phyloP scores from a whole-genome alignment of 2,113 vertebrate species.

The Tachuris rubrigastra region DNA sequence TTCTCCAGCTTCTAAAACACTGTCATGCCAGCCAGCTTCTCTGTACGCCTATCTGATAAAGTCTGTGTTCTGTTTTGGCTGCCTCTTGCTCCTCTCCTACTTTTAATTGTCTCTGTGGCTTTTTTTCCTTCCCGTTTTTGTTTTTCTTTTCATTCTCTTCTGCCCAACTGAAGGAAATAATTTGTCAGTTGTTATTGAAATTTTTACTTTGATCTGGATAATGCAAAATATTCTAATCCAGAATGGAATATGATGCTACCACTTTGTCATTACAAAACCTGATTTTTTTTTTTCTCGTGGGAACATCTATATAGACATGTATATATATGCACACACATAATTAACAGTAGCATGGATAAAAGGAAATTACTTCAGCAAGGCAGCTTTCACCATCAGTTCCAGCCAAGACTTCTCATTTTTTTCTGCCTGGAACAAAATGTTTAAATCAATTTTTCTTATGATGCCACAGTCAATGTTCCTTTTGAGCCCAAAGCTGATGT shows the following conservation, averaged over 20 bases:
- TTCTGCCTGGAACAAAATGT: neutral
- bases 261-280: neutral
- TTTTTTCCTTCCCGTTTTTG: neutral
- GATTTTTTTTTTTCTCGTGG: neutral
- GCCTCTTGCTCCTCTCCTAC: neutral
- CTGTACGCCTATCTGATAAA: conserved; percentile 6
- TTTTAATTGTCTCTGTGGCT: conserved; percentile 7
- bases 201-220: conserved; percentile 35
- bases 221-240: conserved; percentile 18
- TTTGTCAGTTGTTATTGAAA: neutral
- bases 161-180: conserved; percentile 7
- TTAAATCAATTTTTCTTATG: neutral
- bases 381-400: neutral
- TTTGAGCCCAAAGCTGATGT: neutral
- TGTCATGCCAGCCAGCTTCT: neutral
- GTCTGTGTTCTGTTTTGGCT: neutral
- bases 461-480: neutral
- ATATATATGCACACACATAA: neutral
- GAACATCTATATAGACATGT: neutral
- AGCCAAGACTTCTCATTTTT: neutral
- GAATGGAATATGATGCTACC: neutral
- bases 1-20: neutral
- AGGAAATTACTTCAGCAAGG: neutral
- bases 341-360: neutral
- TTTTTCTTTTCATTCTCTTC: conserved; percentile 20